Evolutionary conservation across 2,113 vertebrate species (phyloP).

Genomic region (Cephalopterus ornatus): DNA sequence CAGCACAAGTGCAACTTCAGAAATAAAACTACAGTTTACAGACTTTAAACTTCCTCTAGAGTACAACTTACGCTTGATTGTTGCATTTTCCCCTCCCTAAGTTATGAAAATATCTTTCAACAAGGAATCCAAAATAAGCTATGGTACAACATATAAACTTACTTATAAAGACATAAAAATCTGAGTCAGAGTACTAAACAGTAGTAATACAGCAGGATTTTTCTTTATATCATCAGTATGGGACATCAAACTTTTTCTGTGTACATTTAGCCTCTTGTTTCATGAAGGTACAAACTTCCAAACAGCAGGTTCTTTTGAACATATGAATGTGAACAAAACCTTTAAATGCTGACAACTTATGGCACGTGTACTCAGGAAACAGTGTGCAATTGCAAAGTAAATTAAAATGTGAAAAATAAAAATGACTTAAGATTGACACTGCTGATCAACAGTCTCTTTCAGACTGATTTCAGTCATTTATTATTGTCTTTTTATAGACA

Average conservation of each 20-base stretch:
- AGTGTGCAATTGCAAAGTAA: not conserved
- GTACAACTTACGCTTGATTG: not conserved
- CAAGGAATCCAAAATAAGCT: not conserved
- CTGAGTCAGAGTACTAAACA: not conserved
- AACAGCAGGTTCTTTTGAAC: not conserved
- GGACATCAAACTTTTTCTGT: not conserved
- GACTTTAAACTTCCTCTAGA: not conserved
- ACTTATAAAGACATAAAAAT: not conserved
- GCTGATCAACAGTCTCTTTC: not conserved
- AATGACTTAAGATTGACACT: not conserved
- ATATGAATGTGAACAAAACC: not conserved
- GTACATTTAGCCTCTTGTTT: not conserved
- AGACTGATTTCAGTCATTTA: not conserved
- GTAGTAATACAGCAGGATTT: conserved; percentile 29
- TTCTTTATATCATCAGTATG: conserved; percentile 57
- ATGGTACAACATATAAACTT: not conserved
- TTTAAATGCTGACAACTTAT: not conserved
- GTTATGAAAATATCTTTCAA: conserved; percentile 13
- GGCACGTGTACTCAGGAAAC: not conserved
- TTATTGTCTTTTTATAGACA: not conserved
- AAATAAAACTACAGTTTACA: not conserved
- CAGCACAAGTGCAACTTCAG: not conserved
- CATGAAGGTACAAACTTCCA: not conserved
- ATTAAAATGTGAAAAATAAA: conserved; percentile 40
- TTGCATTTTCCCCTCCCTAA: not conserved